Evolutionary conservation across 2,888 invertebrate genomes (phyloP).

Genomic region (Ceraclea dissimilis): DNA sequence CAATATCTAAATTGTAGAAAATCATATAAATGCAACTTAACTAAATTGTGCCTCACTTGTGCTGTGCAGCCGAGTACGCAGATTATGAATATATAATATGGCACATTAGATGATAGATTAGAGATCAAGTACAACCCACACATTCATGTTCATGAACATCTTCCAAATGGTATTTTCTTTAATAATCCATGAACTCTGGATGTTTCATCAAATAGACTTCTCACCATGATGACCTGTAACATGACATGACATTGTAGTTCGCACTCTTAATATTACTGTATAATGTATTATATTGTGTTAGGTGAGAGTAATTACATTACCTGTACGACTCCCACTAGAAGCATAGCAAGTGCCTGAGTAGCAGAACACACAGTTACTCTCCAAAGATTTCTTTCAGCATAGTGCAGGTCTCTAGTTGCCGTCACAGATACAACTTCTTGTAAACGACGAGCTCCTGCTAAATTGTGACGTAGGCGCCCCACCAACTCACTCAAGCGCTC

Average conservation of each 20-base stretch:
- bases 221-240: constrained; percentile 20
- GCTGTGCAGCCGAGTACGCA: too few species aligned
- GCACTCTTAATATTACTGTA: too few species aligned
- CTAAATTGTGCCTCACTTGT: too few species aligned
- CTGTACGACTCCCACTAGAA: constrained; percentile 20
- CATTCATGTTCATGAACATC: too few species aligned
- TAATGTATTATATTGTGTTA: too few species aligned
- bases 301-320: constrained; percentile 4
- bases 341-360: constrained; percentile 15
- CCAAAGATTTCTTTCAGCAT: constrained; percentile 15
- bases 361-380: constrained; percentile 15
- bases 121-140: too few species aligned
- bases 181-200: constrained; percentile 16
- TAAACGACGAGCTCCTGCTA: constrained; percentile 54
- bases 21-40: too few species aligned
- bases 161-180: constrained; percentile 18
- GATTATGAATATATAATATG: too few species aligned
- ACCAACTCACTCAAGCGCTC: constrained; percentile 41
- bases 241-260: neutral
- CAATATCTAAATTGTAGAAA: too few species aligned
- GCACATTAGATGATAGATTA: too few species aligned
- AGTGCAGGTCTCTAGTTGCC: constrained; percentile 16
- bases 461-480: constrained; percentile 51
- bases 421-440: constrained; percentile 47
- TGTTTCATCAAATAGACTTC: constrained; percentile 23